Base-by-base conservation (phyloP, 1,140 invertebrate genomes). In the Streblospio benedicti region DNA sequence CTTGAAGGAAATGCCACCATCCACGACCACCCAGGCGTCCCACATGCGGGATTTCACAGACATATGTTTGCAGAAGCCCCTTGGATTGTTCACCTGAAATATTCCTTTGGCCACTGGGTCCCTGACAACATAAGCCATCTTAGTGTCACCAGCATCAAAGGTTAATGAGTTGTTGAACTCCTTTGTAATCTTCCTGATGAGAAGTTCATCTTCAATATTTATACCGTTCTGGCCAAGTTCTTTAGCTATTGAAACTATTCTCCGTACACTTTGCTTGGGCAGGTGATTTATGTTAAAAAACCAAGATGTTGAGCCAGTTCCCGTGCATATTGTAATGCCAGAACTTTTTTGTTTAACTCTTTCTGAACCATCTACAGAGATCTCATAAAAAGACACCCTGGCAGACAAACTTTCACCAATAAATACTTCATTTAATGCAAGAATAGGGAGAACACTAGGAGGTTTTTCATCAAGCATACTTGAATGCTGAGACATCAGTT, bases 241-340 rank as follows among this genome's bases (percentile, higher is more conserved):
- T 58, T 35, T 53, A 74, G 81, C 73, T 62, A 83, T 80, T 52
- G 79, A 77, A 45, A 97, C 77, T 53, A 97, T 76, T 59, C 90
- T 85, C 31, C 83, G 76, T 0, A 96, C 87, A 55, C 83, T 86
- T 66, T 91, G 85, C 0, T 83, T 80, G 2, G 87, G 86, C 4
- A 98, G 74, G 69, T 92, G 87, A 79, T 96, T 97, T 61, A 98
- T 97, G 77, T 93, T 92, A 63, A 90, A 89, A 70, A 90, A 89
- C 96, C 96, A 99, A 0, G 94, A 97, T 16, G 93, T 97, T 9
- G 93, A 97, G 0, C 96, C 96, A 0, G 96, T 98, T 25, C 96
- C 96, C 0, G 96, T 98, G 64, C 87, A 91, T 4, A 97, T 85
- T 61, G 93, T 97, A 0, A 99, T 72, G 0, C 96, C 96, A 0